These are phyloP conservation scores for Dorcus hopei DNA, from an alignment of 2,888 invertebrate genomes.

Conservation along the genomic window DNA sequence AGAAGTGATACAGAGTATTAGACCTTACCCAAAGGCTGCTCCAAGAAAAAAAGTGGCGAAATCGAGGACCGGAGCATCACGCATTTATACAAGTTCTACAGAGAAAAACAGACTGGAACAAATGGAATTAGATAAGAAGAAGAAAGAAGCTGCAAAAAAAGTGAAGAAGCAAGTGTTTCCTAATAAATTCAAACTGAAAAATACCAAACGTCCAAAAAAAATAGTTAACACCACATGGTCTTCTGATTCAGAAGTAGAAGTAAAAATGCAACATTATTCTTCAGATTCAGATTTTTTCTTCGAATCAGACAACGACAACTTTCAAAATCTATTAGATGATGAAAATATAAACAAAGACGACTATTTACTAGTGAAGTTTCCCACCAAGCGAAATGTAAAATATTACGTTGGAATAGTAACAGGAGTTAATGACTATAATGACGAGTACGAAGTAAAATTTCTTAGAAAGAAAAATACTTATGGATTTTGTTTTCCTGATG, in stretches of 20 bases:
- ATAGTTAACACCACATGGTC: not conserved
- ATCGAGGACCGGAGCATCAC: not conserved
- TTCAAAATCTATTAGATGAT: slow-evolving; percentile 6
- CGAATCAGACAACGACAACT: not conserved
- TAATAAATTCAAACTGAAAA: not conserved
- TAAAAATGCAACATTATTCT: not conserved
- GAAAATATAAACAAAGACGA: slow-evolving; percentile 18
- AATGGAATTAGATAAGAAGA: not conserved
- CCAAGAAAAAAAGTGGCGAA: not conserved
- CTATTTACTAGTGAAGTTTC: slow-evolving; percentile 22
- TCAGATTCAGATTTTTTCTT: not conserved
- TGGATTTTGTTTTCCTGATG: no score
- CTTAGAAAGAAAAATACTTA: no score
- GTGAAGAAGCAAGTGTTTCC: not conserved
- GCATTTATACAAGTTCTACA: not conserved
- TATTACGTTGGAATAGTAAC: no score
- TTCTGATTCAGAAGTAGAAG: not conserved
- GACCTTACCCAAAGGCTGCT: not conserved
- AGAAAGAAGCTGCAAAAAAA: not conserved
- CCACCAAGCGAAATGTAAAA: no score
- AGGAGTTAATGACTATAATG: no score
- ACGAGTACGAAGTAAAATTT: no score
- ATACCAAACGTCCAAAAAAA: not conserved
- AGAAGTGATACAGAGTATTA: no score
- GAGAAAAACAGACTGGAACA: not conserved